Conservation (phyloP, 2,113 vertebrate genomes). For the Brachypteracias leptosomus region DNA sequence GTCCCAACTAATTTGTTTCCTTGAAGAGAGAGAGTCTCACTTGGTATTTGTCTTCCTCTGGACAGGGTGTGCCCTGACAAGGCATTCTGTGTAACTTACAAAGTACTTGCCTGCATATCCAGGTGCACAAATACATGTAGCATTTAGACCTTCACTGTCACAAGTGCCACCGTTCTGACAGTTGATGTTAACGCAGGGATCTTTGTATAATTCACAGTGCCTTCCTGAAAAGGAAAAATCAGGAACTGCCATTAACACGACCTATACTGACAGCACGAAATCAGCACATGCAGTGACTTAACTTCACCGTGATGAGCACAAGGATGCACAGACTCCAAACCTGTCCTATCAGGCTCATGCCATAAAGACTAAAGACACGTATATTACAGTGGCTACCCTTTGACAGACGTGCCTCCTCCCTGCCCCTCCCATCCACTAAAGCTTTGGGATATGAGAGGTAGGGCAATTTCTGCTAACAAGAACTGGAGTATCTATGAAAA, state of each 20-base stretch:
- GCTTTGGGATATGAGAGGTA: neutral
- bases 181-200: slow-evolving; percentile 88
- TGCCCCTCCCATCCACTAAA: neutral
- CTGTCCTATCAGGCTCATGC: neutral
- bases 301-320: neutral
- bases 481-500: neutral
- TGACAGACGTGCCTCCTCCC: neutral
- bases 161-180: slow-evolving; percentile 93
- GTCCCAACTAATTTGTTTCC: slow-evolving; percentile 2
- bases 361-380: neutral
- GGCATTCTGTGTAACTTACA: neutral
- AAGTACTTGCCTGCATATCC: slow-evolving; percentile 84
- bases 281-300: neutral
- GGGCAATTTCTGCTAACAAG: neutral
- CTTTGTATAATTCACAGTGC: slow-evolving; percentile 93
- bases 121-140: slow-evolving; percentile 85
- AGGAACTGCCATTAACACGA: neutral
- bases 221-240: slow-evolving; percentile 74
- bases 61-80: neutral
- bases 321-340: neutral
- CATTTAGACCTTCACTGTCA: slow-evolving; percentile 84
- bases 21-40: neutral
- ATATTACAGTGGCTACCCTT: neutral
- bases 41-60: neutral
- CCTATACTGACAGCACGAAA: neutral